Evolutionary conservation across 2,888 invertebrate species (phyloP).

Genomic region (Patella pellucida): DNA sequence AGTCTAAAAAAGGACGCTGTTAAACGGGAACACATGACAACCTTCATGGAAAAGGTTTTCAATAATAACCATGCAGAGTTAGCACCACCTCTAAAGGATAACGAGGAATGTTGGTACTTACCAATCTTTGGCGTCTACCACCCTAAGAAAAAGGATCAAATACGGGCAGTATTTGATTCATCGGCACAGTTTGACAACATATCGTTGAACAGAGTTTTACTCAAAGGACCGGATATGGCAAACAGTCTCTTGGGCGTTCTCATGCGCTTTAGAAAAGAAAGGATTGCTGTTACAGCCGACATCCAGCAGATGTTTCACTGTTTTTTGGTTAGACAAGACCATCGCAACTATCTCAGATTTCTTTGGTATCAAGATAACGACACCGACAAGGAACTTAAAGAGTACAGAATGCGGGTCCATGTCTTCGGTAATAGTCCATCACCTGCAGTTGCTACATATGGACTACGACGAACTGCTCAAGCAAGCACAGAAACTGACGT

Average conservation of each 20-base stretch:
- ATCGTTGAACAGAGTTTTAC: slow-evolving; percentile 24
- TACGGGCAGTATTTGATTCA: no score
- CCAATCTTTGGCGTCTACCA: no score
- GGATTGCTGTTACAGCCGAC: slow-evolving; percentile 30
- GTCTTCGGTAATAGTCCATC: slow-evolving; percentile 12
- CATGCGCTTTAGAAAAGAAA: slow-evolving; percentile 33
- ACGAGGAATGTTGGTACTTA: no score
- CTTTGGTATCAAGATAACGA: slow-evolving; percentile 26
- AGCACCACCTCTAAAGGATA: no score
- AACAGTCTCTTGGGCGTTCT: slow-evolving; percentile 37
- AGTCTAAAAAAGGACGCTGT: no score
- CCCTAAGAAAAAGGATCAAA: no score
- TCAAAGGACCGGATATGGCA: slow-evolving; percentile 35
- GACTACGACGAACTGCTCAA: slow-evolving; percentile 23
- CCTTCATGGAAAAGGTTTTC: no score
- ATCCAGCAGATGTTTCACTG: background rate
- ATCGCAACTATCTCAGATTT: slow-evolving; percentile 25
- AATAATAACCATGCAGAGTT: no score
- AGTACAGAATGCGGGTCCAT: slow-evolving; percentile 30
- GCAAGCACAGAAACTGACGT: slow-evolving; percentile 17
- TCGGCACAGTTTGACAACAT: no score
- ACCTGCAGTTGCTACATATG: slow-evolving; percentile 31
- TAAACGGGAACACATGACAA: no score
- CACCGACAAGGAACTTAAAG: slow-evolving; percentile 8
- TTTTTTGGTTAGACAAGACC: slow-evolving; percentile 22